Percentiles rank a stretch among this genome's conserved stretches.
Evolutionary conservation across 1,140 invertebrate species (phyloP).

Genomic region (Bombus breviceps): DNA sequence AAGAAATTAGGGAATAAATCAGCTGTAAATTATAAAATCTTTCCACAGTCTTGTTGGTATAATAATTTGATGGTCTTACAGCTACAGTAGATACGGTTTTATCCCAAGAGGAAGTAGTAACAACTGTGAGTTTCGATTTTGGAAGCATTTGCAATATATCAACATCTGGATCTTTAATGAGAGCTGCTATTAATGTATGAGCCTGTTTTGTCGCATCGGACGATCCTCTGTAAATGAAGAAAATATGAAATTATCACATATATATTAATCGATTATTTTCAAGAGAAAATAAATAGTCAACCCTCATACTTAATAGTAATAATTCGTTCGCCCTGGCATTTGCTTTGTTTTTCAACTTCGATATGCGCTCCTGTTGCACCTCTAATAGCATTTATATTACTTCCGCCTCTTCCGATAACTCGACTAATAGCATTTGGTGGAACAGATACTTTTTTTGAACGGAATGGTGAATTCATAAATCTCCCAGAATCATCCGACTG

Average conservation of each 20-base stretch:
- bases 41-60: not conserved
- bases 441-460: constrained; percentile 94
- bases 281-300: not conserved
- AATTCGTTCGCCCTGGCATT: constrained; percentile 95
- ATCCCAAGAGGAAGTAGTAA: constrained; percentile 84
- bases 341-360: constrained; percentile 98
- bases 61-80: constrained; percentile 64
- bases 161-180: constrained; percentile 96
- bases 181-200: constrained; percentile 91
- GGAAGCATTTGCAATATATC: constrained; percentile 93
- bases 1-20: not conserved
- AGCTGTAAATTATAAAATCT: not conserved
- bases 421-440: constrained; percentile 96
- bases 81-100: constrained; percentile 81
- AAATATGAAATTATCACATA: not conserved
- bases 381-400: constrained; percentile 98
- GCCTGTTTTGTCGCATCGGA: constrained; percentile 95
- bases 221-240: constrained; percentile 87
- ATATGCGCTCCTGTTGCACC: constrained; percentile 97
- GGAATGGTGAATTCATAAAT: constrained; percentile 82
- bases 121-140: constrained; percentile 84
- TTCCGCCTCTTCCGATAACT: constrained; percentile 97
- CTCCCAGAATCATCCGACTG: constrained; percentile 80
- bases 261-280: not conserved
- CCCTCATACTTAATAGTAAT: constrained; percentile 94